Evolutionary conservation across 2,113 vertebrate genomes (phyloP).

Genomic region (Halcyon senegalensis): DNA sequence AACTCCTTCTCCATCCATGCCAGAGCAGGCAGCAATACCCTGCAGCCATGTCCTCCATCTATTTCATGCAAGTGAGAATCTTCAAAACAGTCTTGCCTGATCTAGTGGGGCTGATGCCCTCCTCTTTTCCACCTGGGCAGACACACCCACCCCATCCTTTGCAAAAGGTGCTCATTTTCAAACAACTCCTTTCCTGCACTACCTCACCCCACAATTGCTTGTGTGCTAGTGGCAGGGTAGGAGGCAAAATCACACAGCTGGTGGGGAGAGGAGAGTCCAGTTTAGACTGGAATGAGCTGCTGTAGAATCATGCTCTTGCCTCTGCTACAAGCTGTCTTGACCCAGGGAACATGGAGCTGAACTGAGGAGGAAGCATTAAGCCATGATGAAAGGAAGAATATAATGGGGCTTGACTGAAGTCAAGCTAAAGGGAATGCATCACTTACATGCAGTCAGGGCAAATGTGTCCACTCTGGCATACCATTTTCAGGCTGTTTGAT

Average conservation of each 20-base stretch:
- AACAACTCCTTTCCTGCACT: not conserved
- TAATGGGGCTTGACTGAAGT: not conserved
- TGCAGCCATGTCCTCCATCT: not conserved
- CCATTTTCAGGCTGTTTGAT: not conserved
- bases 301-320: not conserved
- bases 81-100: not conserved
- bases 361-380: not conserved
- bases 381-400: not conserved
- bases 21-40: not conserved
- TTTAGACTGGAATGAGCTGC: not conserved
- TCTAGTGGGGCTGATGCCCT: not conserved
- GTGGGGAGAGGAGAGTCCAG: accelerated
- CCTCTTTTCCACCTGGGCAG: not conserved
- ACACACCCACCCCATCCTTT: not conserved
- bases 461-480: not conserved
- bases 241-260: not conserved
- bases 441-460: not conserved
- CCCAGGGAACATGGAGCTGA: not conserved
- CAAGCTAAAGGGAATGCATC: not conserved
- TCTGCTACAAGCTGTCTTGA: not conserved
- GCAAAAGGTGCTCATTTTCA: not conserved
- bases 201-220: not conserved
- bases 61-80: not conserved
- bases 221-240: not conserved
- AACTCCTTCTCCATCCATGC: not conserved